phyloP scores from a whole-genome alignment of 2,797 vertebrate species.

The Melanotaenia nigrans region DNA sequence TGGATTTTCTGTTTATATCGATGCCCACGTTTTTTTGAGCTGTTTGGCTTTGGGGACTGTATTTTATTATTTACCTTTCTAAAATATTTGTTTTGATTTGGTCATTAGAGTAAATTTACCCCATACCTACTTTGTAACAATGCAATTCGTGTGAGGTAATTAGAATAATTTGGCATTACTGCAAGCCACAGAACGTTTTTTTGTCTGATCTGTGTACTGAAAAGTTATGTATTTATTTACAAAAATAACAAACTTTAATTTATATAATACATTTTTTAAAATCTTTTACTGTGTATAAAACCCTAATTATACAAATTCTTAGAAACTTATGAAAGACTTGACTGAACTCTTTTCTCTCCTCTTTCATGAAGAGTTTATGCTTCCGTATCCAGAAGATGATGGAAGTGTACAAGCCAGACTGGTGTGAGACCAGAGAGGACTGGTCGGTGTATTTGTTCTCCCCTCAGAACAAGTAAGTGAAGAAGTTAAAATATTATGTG shows the following conservation, averaged over 20 bases:
- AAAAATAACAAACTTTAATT: no score
- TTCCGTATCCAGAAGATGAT: constrained; percentile 98
- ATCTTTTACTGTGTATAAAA: background rate
- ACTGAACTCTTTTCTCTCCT: background rate
- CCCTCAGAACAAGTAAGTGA: constrained; percentile 92
- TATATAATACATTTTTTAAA: no score
- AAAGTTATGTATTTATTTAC: no score
- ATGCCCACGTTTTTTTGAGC: no score
- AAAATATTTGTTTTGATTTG: background rate
- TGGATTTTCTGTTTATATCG: no score
- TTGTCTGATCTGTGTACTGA: background rate
- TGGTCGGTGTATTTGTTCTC: constrained; percentile 98
- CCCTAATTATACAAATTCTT: background rate
- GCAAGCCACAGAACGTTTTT: background rate
- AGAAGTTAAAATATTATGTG: background rate
- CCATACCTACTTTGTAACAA: no score
- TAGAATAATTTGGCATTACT: background rate
- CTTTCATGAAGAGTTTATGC: constrained; percentile 86
- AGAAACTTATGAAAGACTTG: no score
- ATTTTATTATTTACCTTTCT: no score
- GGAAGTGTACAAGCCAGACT: constrained; percentile 93
- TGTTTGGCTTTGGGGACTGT: no score
- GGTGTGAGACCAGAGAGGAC: constrained; percentile 92
- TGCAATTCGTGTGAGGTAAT: background rate
- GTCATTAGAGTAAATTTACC: background rate